Evolutionary conservation across 2,888 invertebrate species (phyloP), one percentile per base, ranked within the genome.

Genomic region (Monoplex corrugatus): DNA sequence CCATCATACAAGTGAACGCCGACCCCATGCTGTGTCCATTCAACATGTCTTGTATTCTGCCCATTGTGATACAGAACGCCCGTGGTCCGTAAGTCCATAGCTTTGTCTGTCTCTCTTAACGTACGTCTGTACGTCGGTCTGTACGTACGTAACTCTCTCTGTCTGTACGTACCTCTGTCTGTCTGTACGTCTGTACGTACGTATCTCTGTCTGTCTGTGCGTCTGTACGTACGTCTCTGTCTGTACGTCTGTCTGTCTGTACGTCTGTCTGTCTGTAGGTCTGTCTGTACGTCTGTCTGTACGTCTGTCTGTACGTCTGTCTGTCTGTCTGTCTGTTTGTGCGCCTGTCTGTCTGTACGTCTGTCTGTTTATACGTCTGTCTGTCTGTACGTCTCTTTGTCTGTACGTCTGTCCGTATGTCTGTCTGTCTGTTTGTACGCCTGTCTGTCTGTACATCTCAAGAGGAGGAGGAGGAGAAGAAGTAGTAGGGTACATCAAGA

Each of bases 11-110:
- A 19, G 45, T 45, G 13, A 45, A 82, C n/a, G 44, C 38, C 1
- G 32, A n/a, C 16, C 82, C 82, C 1, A 2, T 82, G n/a, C n/a
- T 45, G 10, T 82, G 82, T 32, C 82, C 82, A 5, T 82, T 82
- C 82, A 82, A 82, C 45, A 45, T 82, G 44, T 45, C 45, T n/a
- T 82, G 82, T 32, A 40, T 45, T 10, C 45, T 82, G 0, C 82
- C 82, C 10, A n/a, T 82, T 16, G 28, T n/a, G 16, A 40, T 82
- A 0, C 45, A 45, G 13, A 82, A 82, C 23, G 82, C 82, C 3
- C 28, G 32, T 10, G 82, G 82, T n/a, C 44, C 44, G 82, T 82
- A 40, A 45, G 82, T 43, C 8, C 32, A 10, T 32, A n/a, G n/a
- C 10, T 1, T 72, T 10, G 72, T 72, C 1, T 28, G 8, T n/a